Conservation (phyloP, 1,140 invertebrate genomes). For the Monochamus saltuarius region DNA sequence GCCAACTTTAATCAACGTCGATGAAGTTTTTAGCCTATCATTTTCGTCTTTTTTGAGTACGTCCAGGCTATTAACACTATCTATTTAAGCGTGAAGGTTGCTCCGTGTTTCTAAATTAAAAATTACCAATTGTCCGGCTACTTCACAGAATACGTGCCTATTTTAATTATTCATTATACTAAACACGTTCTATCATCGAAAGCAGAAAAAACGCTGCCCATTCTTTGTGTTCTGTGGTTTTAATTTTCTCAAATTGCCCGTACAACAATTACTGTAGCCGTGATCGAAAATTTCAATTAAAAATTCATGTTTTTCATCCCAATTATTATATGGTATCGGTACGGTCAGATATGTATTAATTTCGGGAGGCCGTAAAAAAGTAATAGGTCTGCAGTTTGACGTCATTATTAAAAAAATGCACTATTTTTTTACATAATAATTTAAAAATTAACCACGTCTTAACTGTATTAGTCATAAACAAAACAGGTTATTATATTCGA, state of each 20-base stretch:
- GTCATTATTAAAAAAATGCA: no score
- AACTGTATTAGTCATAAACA: no score
- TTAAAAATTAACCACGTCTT: no score
- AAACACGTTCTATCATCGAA: slow-evolving; percentile 13
- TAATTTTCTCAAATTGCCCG: slow-evolving; percentile 18
- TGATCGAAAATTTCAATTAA: slow-evolving; percentile 13
- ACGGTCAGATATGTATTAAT: background rate
- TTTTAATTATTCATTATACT: slow-evolving; percentile 13
- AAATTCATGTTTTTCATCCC: slow-evolving; percentile 8
- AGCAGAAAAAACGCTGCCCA: background rate
- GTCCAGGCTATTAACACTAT: slow-evolving; percentile 17
- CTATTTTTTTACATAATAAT: no score
- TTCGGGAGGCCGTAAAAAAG: no score
- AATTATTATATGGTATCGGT: slow-evolving; percentile 5
- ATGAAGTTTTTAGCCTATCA: slow-evolving; percentile 7
- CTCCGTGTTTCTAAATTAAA: slow-evolving; percentile 22
- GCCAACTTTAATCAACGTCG: slow-evolving; percentile 21
- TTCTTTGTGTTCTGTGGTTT: slow-evolving; percentile 12
- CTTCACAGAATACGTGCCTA: slow-evolving; percentile 1
- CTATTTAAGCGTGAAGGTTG: slow-evolving; percentile 26
- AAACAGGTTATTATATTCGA: no score
- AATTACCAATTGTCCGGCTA: slow-evolving; percentile 16
- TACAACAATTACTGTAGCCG: slow-evolving; percentile 6
- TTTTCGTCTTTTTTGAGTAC: background rate
- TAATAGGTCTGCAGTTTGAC: no score